Percentiles rank a stretch among this genome's conserved stretches.
Conservation (phyloP, 2,797 vertebrate genomes). For the Eremophila alpestris region DNA sequence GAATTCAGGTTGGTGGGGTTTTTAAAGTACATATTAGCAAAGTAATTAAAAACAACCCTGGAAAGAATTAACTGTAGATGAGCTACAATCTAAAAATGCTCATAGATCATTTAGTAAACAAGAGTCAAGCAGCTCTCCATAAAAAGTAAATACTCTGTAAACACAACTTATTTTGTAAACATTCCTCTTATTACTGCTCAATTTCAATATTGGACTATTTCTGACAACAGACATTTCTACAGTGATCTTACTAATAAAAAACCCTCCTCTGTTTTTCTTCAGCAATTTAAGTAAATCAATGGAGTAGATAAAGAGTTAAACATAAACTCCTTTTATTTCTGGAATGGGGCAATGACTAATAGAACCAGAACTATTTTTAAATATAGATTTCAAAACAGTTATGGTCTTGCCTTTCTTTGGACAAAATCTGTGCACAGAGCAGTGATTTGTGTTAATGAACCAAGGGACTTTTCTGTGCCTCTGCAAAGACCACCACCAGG, state of each 20-base stretch:
- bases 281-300: neutral
- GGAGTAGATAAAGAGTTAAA: conserved; percentile 41
- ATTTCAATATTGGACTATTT: neutral
- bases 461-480: conserved; percentile 2
- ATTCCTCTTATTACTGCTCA: neutral
- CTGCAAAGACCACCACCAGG: neutral
- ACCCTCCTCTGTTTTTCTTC: neutral
- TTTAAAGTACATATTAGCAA: neutral
- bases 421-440: conserved; percentile 31
- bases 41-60: neutral
- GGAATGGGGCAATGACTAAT: conserved; percentile 56
- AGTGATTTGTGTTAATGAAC: conserved; percentile 44
- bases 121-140: neutral
- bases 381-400: conserved; percentile 52
- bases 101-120: neutral
- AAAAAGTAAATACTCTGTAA: neutral
- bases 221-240: neutral
- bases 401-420: conserved; percentile 66
- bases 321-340: conserved; percentile 47
- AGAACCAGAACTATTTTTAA: conserved; percentile 62
- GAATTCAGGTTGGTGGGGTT: neutral
- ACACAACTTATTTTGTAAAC: neutral
- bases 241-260: neutral
- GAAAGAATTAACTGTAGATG: neutral
- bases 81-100: neutral